phyloP scores from a whole-genome alignment of 2,797 vertebrate species.

The Denticeps clupeoides region DNA sequence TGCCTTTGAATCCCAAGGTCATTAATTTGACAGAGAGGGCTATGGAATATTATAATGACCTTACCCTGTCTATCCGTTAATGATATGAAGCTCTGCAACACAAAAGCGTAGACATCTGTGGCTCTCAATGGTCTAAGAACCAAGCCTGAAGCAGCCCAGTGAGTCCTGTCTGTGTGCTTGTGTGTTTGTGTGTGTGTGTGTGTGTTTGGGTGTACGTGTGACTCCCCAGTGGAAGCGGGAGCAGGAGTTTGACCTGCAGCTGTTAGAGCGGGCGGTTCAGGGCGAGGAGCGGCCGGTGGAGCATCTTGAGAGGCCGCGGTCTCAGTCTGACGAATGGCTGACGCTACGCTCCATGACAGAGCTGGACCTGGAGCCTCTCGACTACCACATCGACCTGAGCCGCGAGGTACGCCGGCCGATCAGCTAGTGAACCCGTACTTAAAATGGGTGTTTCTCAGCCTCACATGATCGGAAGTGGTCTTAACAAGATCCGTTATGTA shows the following conservation, averaged over 20 bases:
- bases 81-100: no score
- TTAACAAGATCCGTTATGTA: no score
- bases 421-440: not conserved
- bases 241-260: conserved; percentile 77
- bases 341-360: conserved; percentile 58
- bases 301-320: conserved; percentile 53
- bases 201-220: conserved; percentile 10
- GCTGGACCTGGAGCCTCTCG: conserved; percentile 73
- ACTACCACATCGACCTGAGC: conserved; percentile 83
- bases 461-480: not conserved
- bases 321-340: conserved; percentile 66
- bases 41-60: no score
- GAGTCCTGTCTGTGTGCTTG: no score
- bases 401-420: conserved; percentile 80
- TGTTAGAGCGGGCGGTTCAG: conserved; percentile 58
- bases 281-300: conserved; percentile 53
- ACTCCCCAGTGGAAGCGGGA: conserved; percentile 64
- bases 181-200: not conserved
- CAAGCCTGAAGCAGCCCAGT: no score
- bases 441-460: not conserved
- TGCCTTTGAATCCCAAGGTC: no score
- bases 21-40: no score
- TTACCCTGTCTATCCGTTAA: no score
- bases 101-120: no score
- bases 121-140: no score